Base-by-base conservation (phyloP, 2,888 invertebrate species). In the Laothoe populi region DNA sequence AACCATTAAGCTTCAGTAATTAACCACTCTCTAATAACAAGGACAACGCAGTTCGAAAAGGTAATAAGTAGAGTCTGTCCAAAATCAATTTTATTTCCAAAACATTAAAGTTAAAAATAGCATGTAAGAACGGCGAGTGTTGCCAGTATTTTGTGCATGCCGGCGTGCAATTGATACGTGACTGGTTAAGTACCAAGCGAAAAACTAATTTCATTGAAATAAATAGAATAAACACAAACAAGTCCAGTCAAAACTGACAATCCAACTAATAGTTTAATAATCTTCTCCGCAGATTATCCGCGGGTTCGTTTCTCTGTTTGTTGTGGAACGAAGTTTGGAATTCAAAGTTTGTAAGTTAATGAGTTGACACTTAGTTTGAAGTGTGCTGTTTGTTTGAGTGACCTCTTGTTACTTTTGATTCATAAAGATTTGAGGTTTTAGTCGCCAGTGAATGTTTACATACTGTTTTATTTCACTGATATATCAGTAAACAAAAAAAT, bases 291-390 rank as follows among this genome's bases (percentile, higher is more conserved):
- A 26, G 16, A 31, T 49, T 49, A 49, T 49, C 24, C 31, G 49
- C 16, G 26, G 16, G 49, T 16, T n/a, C 31, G 16, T 49, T 49
- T 49, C 26, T 31, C 49, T 31, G 49, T 49, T 49, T 49, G 49
- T 49, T 49, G 49, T 49, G 49, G 31, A 48, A 24, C 48, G 48
- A 49, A 49, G 49, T 49, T 49, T 8, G 3, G 7, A n/a, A n/a
- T 26, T 31, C 26, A 16, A 49, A 49, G 31, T 49, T 49, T 31
- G 31, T 49, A 42, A 16, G 4, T 49, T 13, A 49, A 49, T 49
- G 49, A 49, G 49, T 49, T 31, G 49, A 31, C 49, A 16, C n/a
- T 49, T 49, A 49, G 31, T 49, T 31, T 21, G 45, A 19, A 16
- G 16, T 24, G 24, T n/a, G 31, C 16, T 49, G 49, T 49, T 31